Evolutionary conservation across 2,797 vertebrate species (phyloP), one percentile per base, ranked within the genome.

Genomic region (Taeniopygia guttata): DNA sequence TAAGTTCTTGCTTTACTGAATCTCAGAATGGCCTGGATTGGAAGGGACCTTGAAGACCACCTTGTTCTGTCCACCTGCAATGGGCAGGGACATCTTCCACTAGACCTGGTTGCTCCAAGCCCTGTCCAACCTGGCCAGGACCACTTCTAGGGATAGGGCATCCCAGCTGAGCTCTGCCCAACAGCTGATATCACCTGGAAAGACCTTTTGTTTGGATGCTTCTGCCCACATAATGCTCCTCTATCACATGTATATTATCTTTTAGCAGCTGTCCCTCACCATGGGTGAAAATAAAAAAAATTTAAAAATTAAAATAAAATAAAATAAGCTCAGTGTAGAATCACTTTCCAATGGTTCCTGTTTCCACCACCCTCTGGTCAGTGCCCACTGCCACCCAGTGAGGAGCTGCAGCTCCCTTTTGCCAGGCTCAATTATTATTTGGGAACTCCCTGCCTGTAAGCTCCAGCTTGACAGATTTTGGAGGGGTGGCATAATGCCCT

Each of bases 351-450:
- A 36, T 22, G 23, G 51, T 63, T 40, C n/a, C 8, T 1, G 0
- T 67, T 63, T 62, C 42, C 45, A 45, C 42, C 32, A 29, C 16
- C 9, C 43, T 21, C 40, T 14, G 7, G 42, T 76, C 30, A 80
- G 30, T 56, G 54, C 48, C n/a, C 10, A 1, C 40, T 3, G 5
- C 19, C 56, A 56, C 13, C 29, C 62, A 49, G 52, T 0, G 0
- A 84, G 69, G 40, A 69, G 43, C 59, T 40, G 59, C 45, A 67
- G 46, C 46, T 89, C 67, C 43, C 29, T 72, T 68, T 34, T 26
- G 16, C 75, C 46, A 66, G 79, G 25, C n/a, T 45, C 18, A 14
- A 66, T 54, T 55, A 6, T 58, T 73, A 16, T 81, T 77, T 80
- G 76, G 68, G 75, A 90, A 62, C 51, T 69, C 27, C 51, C 51